Evolutionary conservation across 2,888 invertebrate species (phyloP).

Genomic region (Xanthostigma xanthostigma): DNA sequence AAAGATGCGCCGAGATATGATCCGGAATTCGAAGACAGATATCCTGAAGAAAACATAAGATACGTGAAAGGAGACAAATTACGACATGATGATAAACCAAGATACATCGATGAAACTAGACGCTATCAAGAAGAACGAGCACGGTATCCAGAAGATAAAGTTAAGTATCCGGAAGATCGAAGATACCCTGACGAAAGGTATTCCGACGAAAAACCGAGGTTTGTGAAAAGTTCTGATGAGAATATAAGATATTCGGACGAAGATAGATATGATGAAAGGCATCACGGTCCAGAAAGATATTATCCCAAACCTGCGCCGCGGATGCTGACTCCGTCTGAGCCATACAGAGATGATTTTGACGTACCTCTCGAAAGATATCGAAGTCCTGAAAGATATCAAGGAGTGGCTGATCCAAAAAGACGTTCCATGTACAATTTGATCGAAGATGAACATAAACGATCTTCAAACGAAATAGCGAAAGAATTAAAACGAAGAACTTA

Average conservation of each 20-base stretch:
- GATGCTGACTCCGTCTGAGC: constrained; percentile 8
- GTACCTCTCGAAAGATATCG: constrained; percentile 13
- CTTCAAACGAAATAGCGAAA: constrained; percentile 31
- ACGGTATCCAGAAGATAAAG: no score
- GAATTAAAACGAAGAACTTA: constrained; percentile 32
- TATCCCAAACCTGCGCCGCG: constrained; percentile 24
- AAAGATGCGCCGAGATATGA: no score
- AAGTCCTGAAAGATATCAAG: constrained; percentile 18
- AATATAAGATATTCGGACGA: constrained; percentile 11
- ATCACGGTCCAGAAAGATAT: neutral
- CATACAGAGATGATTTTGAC: constrained; percentile 1
- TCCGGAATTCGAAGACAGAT: neutral
- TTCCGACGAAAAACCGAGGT: no score
- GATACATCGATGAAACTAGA: constrained; percentile 17
- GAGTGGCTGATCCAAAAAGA: constrained; percentile 23
- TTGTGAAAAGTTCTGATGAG: neutral
- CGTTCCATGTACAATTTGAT: constrained; percentile 29
- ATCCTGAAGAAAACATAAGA: neutral
- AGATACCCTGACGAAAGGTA: no score
- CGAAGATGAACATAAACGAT: constrained; percentile 30
- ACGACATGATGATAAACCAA: constrained; percentile 8
- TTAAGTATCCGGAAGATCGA: no score
- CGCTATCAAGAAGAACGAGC: neutral
- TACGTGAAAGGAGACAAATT: neutral
- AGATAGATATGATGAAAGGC: constrained; percentile 10